These are phyloP conservation scores for Athene noctua DNA, from an alignment of 2,113 vertebrate genomes.

Conservation along the genomic window DNA sequence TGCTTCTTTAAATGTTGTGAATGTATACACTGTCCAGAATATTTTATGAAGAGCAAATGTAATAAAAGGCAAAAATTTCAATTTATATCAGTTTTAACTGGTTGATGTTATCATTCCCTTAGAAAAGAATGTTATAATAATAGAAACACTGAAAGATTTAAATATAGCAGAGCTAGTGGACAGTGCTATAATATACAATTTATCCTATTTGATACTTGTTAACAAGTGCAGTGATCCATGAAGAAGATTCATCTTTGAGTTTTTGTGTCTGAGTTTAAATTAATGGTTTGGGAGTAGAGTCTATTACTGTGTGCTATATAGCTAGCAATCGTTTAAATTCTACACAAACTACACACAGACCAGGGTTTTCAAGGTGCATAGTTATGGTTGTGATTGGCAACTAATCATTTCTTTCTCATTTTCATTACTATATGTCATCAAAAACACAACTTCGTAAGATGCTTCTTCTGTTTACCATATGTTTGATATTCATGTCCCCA, in stretches of 20 bases:
- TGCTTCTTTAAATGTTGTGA: not conserved
- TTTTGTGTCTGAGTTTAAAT: slow-evolving; percentile 60
- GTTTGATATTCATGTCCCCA: slow-evolving; percentile 13
- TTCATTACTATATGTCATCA: slow-evolving; percentile 21
- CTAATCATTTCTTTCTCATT: slow-evolving; percentile 12
- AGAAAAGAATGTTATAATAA: not conserved
- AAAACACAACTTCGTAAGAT: slow-evolving; percentile 22
- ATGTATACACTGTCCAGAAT: not conserved
- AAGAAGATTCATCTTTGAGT: slow-evolving; percentile 61
- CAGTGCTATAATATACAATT: slow-evolving; percentile 44
- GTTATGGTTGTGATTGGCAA: slow-evolving; percentile 9
- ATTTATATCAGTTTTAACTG: not conserved
- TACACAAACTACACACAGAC: not conserved
- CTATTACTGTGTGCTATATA: slow-evolving; percentile 20
- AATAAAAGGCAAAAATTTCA: not conserved
- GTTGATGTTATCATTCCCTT: not conserved
- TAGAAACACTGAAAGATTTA: slow-evolving; percentile 22
- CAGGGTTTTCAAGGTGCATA: not conserved
- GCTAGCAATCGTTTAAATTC: slow-evolving; percentile 43
- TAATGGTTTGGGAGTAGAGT: slow-evolving; percentile 54
- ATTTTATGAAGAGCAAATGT: not conserved
- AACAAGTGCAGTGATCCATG: slow-evolving; percentile 61
- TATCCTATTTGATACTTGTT: slow-evolving; percentile 56
- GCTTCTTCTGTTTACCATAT: slow-evolving; percentile 23
- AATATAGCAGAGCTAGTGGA: not conserved